Conservation (phyloP, 2,797 vertebrate species). For the Paguma larvata region DNA sequence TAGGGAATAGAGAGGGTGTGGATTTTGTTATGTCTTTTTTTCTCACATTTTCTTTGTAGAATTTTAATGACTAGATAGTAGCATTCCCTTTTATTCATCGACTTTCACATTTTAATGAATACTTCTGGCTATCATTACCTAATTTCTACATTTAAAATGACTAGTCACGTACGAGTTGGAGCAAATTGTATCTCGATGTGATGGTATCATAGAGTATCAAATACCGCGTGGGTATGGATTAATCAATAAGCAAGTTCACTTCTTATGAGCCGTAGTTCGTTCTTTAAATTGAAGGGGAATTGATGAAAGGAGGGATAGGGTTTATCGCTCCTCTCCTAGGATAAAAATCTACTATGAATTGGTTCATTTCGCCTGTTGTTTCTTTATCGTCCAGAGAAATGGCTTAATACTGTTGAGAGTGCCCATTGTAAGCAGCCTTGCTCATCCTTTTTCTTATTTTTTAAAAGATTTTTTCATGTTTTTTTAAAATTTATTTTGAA, state of each 20-base stretch:
- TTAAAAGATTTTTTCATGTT: no score
- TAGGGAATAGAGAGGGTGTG: not conserved
- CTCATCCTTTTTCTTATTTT: no score
- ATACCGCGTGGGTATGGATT: accelerated
- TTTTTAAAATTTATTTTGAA: no score
- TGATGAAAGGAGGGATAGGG: no score
- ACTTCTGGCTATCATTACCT: slow-evolving; percentile 68
- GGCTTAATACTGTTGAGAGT: not conserved
- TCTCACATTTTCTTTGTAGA: slow-evolving; percentile 57
- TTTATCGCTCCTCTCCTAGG: not conserved
- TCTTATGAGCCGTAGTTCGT: not conserved
- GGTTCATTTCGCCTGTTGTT: not conserved
- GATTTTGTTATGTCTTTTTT: not conserved
- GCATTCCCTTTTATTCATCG: slow-evolving; percentile 54
- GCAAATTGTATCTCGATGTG: not conserved
- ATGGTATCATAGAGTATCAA: not conserved
- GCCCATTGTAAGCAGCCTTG: accelerated
- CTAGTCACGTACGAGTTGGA: not conserved
- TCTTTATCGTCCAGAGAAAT: not conserved
- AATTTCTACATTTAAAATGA: slow-evolving; percentile 54
- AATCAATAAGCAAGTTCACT: not conserved
- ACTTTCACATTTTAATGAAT: slow-evolving; percentile 73
- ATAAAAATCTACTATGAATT: not conserved
- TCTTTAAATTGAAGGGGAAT: not conserved
- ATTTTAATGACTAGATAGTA: slow-evolving; percentile 65